phyloP scores from a whole-genome alignment of 2,888 invertebrate genomes.

The Cephus sareptanus region DNA sequence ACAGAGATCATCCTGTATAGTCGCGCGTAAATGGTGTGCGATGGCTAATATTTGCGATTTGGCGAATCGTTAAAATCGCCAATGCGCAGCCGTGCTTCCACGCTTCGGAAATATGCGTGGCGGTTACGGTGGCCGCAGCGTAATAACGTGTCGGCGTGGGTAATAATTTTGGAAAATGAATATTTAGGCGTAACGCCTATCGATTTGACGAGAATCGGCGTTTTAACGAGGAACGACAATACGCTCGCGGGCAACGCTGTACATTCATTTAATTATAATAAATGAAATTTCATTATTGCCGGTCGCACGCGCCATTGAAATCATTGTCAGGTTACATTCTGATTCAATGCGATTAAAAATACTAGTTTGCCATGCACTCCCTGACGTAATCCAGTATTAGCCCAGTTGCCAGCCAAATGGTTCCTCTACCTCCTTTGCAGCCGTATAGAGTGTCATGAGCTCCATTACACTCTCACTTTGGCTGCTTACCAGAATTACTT shows the following conservation, averaged over 20 bases:
- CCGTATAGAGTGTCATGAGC: slow-evolving; percentile 10
- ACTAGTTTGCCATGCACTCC: neutral
- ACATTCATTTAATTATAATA: slow-evolving; percentile 9
- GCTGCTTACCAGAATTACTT: slow-evolving; percentile 44
- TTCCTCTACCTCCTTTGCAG: slow-evolving; percentile 18
- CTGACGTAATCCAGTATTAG: slow-evolving; percentile 44
- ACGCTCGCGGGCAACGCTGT: neutral
- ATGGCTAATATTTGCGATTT: neutral
- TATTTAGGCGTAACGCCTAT: neutral
- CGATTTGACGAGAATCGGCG: neutral
- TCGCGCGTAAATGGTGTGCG: neutral
- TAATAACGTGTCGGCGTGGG: neutral
- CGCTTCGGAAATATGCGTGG: neutral
- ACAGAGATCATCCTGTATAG: neutral
- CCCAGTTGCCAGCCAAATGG: slow-evolving; percentile 39
- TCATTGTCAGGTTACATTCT: slow-evolving; percentile 16
- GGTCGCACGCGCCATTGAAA: neutral
- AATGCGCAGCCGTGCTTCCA: neutral
- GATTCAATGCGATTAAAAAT: neutral
- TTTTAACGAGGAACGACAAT: neutral
- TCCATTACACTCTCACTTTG: slow-evolving; percentile 46
- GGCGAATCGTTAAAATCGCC: neutral
- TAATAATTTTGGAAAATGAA: neutral
- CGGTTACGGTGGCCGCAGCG: neutral
- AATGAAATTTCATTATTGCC: slow-evolving; percentile 12